Conservation (phyloP, 2,888 invertebrate species). For the Phaedon cochleariae region DNA sequence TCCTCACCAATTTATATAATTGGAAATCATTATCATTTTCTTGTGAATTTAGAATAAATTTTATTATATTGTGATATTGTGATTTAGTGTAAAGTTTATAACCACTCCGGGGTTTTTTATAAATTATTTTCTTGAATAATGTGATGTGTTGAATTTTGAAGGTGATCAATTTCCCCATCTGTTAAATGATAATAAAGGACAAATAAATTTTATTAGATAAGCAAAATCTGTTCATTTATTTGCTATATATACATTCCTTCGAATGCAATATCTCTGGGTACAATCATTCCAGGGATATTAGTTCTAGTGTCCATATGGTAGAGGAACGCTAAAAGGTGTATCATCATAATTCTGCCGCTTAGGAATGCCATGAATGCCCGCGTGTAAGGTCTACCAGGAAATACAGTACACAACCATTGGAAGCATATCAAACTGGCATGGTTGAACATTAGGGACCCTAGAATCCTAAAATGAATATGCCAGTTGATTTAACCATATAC, state of each 20-base stretch:
- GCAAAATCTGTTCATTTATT: background rate
- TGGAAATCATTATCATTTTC: too few species aligned
- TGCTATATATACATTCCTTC: conserved; percentile 49
- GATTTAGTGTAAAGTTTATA: too few species aligned
- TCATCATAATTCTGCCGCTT: conserved; percentile 54
- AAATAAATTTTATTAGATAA: background rate
- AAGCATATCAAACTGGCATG: conserved; percentile 52
- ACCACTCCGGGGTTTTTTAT: too few species aligned
- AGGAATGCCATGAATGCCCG: conserved; percentile 51
- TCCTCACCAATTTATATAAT: too few species aligned
- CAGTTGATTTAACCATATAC: background rate
- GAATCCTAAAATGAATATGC: conserved; percentile 46
- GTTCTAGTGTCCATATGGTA: conserved; percentile 57
- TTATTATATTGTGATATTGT: too few species aligned
- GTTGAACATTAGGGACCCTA: conserved; percentile 57
- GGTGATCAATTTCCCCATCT: too few species aligned
- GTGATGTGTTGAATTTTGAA: too few species aligned
- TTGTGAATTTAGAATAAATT: too few species aligned
- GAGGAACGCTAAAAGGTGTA: conserved; percentile 55
- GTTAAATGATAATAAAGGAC: too few species aligned
- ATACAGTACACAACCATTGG: conserved; percentile 46
- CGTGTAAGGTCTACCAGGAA: conserved; percentile 43
- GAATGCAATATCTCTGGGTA: conserved; percentile 40
- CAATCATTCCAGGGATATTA: conserved; percentile 32
- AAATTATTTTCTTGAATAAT: too few species aligned